Percentiles rank a stretch among this genome's conserved stretches.
These are phyloP conservation scores for Rhinolophus sinicus DNA, from an alignment of 2,113 vertebrate species.

Conservation along the genomic window DNA sequence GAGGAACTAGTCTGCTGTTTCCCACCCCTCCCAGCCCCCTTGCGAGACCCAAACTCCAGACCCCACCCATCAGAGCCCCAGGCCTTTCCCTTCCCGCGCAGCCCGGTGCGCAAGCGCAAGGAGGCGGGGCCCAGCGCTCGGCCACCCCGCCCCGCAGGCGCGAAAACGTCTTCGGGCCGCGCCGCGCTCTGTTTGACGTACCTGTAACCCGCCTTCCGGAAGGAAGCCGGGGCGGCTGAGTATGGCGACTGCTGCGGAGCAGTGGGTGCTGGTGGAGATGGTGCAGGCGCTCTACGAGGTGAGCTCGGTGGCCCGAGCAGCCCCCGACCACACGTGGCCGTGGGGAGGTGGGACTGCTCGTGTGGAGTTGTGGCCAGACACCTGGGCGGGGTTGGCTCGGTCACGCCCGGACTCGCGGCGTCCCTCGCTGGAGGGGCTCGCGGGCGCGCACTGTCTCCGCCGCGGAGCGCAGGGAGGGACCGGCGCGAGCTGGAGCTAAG, in stretches of 20 bases:
- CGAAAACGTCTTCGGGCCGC: neutral
- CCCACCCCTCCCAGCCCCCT: rapidly evolving
- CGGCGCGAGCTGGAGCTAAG: rapidly evolving
- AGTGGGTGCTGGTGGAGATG: slow-evolving; percentile 98
- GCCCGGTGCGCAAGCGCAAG: neutral
- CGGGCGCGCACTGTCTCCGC: rapidly evolving
- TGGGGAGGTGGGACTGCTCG: rapidly evolving
- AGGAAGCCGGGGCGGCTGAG: slow-evolving; percentile 78
- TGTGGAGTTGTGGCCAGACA: neutral
- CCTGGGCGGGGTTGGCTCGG: neutral
- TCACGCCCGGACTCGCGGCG: rapidly evolving
- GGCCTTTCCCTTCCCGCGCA: rapidly evolving
- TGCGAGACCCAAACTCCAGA: rapidly evolving
- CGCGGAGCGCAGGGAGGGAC: neutral
- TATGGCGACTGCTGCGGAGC: slow-evolving; percentile 91
- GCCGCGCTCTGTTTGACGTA: neutral
- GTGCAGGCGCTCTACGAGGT: slow-evolving; percentile 97
- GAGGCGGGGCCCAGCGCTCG: rapidly evolving
- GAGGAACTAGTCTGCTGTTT: rapidly evolving
- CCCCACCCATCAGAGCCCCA: rapidly evolving
- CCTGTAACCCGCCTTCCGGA: neutral
- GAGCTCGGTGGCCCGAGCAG: neutral
- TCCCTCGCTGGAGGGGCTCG: neutral
- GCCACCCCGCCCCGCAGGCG: neutral
- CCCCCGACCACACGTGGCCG: neutral